Evolutionary conservation across 2,797 vertebrate genomes (phyloP).

Genomic region (Danio jaintianensis): DNA sequence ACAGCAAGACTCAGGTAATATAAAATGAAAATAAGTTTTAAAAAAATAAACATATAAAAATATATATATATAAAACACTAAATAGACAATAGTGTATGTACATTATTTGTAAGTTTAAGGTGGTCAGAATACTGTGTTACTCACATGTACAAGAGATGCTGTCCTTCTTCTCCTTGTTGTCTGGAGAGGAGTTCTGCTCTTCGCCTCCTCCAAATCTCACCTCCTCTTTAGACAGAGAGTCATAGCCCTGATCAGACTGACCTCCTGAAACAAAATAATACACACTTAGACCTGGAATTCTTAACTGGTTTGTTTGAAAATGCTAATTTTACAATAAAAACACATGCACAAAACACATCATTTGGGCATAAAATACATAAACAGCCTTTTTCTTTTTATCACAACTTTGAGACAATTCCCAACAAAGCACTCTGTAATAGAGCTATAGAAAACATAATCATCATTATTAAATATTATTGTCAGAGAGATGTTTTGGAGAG

Average conservation of each 20-base stretch:
- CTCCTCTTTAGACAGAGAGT: conserved; percentile 91
- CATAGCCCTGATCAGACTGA: conserved; percentile 90
- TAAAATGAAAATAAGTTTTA: too few species aligned
- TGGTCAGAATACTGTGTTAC: conserved; percentile 70
- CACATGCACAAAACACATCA: too few species aligned
- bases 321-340: too few species aligned
- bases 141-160: conserved; percentile 85
- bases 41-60: too few species aligned
- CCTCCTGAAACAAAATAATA: conserved; percentile 78
- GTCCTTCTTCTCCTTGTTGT: conserved; percentile 83
- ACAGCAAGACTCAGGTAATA: too few species aligned
- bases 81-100: too few species aligned
- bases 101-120: not conserved
- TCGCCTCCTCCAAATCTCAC: conserved; percentile 82
- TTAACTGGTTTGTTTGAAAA: not conserved
- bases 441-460: not conserved
- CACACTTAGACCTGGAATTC: conserved; percentile 2
- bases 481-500: not conserved
- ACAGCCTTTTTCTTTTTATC: too few species aligned
- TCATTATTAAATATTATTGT: not conserved
- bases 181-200: conserved; percentile 74
- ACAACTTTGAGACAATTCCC: not conserved
- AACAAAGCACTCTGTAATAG: not conserved
- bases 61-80: too few species aligned
- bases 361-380: too few species aligned